Conservation (phyloP, 2,797 vertebrate species). For the Coregonus suidteri region DNA sequence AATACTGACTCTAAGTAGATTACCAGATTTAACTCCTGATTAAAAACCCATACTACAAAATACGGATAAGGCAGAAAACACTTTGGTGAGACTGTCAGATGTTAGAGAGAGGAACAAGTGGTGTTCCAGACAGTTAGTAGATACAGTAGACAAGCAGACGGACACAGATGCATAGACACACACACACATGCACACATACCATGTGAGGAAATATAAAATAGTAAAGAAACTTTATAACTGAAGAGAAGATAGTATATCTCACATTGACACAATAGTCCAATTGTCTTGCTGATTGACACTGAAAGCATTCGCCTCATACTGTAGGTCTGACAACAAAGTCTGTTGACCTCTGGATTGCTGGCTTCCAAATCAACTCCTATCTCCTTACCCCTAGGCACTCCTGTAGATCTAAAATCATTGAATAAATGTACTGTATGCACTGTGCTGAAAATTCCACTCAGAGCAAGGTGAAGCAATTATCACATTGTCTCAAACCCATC, state of each 20-base stretch:
- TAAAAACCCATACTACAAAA: conserved; percentile 31
- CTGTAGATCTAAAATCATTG: not conserved
- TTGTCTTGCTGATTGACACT: not conserved
- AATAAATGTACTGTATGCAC: not conserved
- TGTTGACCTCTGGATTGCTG: not conserved
- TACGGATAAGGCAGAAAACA: not conserved
- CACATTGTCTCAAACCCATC: not conserved
- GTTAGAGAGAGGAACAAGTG: not conserved
- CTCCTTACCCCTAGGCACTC: not conserved
- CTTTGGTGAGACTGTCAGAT: conserved; percentile 3
- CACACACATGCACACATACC: not conserved
- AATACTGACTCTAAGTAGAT: conserved; percentile 38
- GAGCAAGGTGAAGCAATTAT: not conserved
- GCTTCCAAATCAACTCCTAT: not conserved
- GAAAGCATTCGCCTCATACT: not conserved
- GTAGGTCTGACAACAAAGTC: not conserved
- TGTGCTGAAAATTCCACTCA: not conserved
- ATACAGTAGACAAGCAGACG: not conserved
- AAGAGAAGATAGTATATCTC: not conserved
- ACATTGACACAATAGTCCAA: not conserved
- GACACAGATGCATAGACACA: no score
- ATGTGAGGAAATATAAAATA: not conserved
- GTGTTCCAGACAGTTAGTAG: not conserved
- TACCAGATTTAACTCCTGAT: conserved; percentile 37
- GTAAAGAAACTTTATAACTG: not conserved